Conservation (phyloP, 1,140 invertebrate genomes). For the Panulirus ornatus region DNA sequence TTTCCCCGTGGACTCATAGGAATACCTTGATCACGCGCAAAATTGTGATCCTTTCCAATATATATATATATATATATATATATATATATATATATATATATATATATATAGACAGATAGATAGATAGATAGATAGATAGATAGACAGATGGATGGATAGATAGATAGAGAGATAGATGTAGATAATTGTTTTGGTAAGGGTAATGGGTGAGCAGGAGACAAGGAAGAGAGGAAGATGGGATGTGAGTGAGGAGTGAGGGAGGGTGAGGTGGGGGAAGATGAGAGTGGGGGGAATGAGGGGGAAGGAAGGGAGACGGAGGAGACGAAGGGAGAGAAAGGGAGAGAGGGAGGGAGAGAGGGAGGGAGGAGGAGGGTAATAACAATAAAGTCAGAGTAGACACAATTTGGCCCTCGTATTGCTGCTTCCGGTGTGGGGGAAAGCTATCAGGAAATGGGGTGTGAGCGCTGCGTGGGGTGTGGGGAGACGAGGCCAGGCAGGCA, state of each 20-base stretch:
- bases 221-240: not conserved
- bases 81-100: too few relatives aligned
- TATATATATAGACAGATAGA: too few relatives aligned
- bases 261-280: not conserved
- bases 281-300: not conserved
- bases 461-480: not conserved
- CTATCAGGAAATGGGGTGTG: constrained; percentile 32
- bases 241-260: constrained; percentile 1
- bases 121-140: too few relatives aligned
- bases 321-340: not conserved
- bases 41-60: too few relatives aligned
- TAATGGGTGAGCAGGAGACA: constrained; percentile 14
- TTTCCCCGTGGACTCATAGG: too few relatives aligned
- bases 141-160: too few relatives aligned
- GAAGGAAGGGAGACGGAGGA: not conserved
- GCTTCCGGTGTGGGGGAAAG: constrained; percentile 42
- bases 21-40: too few relatives aligned
- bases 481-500: not conserved
- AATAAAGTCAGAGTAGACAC: constrained; percentile 58
- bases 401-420: constrained; percentile 56
- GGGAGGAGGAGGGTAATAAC: constrained; percentile 34
- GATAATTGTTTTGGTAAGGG: too few relatives aligned
- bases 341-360: not conserved
- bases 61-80: too few relatives aligned
- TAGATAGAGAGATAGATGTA: too few relatives aligned